These are phyloP conservation scores for Myxocyprinus asiaticus DNA, from an alignment of 2,113 vertebrate genomes.

Conservation along the genomic window DNA sequence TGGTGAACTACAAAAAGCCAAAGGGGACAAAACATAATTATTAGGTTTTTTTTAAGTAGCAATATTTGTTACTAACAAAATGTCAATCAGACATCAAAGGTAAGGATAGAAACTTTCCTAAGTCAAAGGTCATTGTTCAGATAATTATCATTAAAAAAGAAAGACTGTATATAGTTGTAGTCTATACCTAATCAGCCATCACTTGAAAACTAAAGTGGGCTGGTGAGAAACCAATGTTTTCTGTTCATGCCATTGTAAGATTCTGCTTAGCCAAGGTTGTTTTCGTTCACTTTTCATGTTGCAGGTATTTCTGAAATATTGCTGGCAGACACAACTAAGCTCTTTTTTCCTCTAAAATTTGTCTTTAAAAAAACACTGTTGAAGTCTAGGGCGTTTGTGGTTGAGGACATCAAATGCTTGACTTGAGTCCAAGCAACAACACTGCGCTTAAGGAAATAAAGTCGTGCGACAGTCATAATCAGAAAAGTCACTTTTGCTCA, in stretches of 20 bases:
- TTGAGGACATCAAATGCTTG: slow-evolving; percentile 67
- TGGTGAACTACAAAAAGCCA: too few relatives aligned
- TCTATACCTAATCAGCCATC: neutral
- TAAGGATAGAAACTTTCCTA: too few relatives aligned
- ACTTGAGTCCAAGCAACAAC: slow-evolving; percentile 64
- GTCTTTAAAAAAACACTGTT: slow-evolving; percentile 65
- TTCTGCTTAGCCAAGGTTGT: slow-evolving; percentile 43
- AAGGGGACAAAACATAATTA: too few relatives aligned
- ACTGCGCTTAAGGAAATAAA: slow-evolving; percentile 70
- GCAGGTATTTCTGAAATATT: slow-evolving; percentile 52
- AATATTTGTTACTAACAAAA: too few relatives aligned
- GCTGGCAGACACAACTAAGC: slow-evolving; percentile 33
- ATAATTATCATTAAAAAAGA: neutral
- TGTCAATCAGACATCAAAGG: too few relatives aligned
- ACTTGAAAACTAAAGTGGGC: neutral
- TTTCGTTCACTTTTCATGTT: slow-evolving; percentile 53
- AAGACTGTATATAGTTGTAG: neutral
- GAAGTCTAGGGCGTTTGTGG: slow-evolving; percentile 62
- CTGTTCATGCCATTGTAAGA: slow-evolving; percentile 26
- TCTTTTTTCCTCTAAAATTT: slow-evolving; percentile 46
- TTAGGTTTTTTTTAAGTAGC: too few relatives aligned
- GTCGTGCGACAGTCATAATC: slow-evolving; percentile 62
- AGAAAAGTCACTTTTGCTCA: slow-evolving; percentile 60
- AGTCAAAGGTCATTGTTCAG: too few relatives aligned
- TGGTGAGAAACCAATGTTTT: slow-evolving; percentile 17